Conservation (phyloP, 2,888 invertebrate species). For the Oasisia sp. region DNA sequence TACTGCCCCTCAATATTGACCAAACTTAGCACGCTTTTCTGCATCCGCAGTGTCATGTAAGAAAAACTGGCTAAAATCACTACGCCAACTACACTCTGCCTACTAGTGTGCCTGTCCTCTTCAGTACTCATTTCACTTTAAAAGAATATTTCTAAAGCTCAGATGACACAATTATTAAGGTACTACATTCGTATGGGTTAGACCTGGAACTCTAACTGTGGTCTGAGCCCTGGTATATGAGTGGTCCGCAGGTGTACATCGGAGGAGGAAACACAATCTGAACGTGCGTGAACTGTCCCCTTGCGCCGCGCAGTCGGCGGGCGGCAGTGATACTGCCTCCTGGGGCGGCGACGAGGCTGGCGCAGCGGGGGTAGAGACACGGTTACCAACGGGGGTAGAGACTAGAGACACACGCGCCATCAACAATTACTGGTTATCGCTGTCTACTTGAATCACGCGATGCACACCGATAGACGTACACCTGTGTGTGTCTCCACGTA, state of each 20-base stretch:
- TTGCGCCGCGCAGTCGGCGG: background rate
- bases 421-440: constrained; percentile 17
- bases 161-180: too few relatives aligned
- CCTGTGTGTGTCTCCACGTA: background rate
- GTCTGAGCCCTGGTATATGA: background rate
- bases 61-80: too few relatives aligned
- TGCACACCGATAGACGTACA: background rate
- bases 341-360: background rate
- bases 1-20: too few relatives aligned
- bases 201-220: too few relatives aligned
- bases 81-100: too few relatives aligned
- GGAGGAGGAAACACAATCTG: background rate
- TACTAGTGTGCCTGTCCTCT: too few relatives aligned
- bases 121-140: too few relatives aligned
- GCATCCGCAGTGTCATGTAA: too few relatives aligned
- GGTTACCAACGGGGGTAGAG: background rate
- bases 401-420: background rate
- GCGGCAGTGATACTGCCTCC: background rate
- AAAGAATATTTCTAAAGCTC: too few relatives aligned
- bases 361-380: background rate
- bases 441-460: background rate
- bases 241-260: background rate
- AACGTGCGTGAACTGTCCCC: background rate
- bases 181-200: too few relatives aligned
- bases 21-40: too few relatives aligned